These are phyloP conservation scores for Gnathonemus longibarbis DNA, from an alignment of 2,113 vertebrate genomes.

Conservation along the genomic window DNA sequence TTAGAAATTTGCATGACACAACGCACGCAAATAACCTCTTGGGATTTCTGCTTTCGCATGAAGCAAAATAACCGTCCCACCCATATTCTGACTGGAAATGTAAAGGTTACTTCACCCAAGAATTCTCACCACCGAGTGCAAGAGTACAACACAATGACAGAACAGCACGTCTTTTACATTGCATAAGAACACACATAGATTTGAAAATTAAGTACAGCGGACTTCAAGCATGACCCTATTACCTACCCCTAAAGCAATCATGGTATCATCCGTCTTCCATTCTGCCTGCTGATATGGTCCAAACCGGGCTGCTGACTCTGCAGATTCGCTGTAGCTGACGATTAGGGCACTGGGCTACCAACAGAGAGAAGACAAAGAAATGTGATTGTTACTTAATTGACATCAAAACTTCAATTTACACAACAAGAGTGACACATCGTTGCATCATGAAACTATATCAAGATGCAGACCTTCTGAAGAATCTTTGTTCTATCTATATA, in stretches of 20 bases:
- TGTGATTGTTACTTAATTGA: not conserved
- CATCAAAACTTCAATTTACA: not conserved
- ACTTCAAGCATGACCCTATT: not conserved
- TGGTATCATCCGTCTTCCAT: conserved; percentile 9
- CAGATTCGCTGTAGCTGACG: not conserved
- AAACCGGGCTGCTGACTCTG: not conserved
- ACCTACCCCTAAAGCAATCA: conserved; percentile 2
- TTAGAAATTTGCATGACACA: not conserved
- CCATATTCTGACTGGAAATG: not conserved
- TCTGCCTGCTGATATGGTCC: not conserved
- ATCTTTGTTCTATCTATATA: not conserved
- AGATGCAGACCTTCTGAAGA: not conserved
- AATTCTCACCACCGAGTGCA: not conserved
- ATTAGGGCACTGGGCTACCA: conserved; percentile 1
- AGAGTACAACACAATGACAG: not conserved
- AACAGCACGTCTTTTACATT: not conserved
- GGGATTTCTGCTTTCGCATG: not conserved
- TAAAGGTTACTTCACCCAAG: not conserved
- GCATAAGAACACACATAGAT: not conserved
- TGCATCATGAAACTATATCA: not conserved
- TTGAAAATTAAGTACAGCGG: not conserved
- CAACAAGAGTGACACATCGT: not conserved
- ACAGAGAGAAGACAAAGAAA: not conserved
- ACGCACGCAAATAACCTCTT: not conserved
- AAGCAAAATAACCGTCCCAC: not conserved